These are phyloP conservation scores for Sebastes goodei DNA, from an alignment of 2,797 vertebrate genomes.

Conservation along the genomic window DNA sequence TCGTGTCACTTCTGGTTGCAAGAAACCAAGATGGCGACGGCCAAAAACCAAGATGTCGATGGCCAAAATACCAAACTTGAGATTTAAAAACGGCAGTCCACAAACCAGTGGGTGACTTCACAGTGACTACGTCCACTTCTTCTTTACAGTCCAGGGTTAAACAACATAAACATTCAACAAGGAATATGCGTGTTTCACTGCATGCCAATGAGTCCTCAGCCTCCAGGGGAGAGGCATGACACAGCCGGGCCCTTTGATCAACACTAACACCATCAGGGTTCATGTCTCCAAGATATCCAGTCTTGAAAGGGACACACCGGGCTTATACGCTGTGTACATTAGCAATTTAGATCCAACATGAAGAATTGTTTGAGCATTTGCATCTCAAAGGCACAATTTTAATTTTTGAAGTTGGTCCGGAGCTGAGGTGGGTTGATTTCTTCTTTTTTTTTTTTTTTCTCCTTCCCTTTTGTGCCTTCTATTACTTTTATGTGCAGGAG, in stretches of 20 bases:
- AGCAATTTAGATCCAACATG: conserved; percentile 84
- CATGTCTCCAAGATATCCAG: conserved; percentile 73
- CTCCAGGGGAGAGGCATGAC: conserved; percentile 61
- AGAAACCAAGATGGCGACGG: not conserved
- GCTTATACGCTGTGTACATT: conserved; percentile 77
- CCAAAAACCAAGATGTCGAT: not conserved
- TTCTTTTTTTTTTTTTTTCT: not conserved
- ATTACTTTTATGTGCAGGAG: conserved; percentile 55
- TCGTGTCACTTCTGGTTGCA: too few relatives aligned
- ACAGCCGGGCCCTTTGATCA: conserved; percentile 78
- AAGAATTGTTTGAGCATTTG: conserved; percentile 80
- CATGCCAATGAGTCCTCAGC: conserved; percentile 62
- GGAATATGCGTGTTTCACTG: conserved; percentile 57
- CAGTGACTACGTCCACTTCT: not conserved
- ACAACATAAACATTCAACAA: conserved; percentile 55
- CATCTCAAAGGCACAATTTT: conserved; percentile 81
- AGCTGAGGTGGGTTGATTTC: conserved; percentile 43
- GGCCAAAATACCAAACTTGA: not conserved
- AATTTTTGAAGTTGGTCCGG: conserved; percentile 69
- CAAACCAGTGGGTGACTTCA: not conserved
- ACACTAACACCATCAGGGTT: conserved; percentile 75
- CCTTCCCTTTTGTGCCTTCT: conserved; percentile 41
- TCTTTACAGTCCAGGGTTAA: conserved; percentile 5
- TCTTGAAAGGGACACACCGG: conserved; percentile 76
- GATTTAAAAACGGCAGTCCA: not conserved